Base-by-base conservation (phyloP, 2,888 invertebrate genomes). In the Epirrita christyi region DNA sequence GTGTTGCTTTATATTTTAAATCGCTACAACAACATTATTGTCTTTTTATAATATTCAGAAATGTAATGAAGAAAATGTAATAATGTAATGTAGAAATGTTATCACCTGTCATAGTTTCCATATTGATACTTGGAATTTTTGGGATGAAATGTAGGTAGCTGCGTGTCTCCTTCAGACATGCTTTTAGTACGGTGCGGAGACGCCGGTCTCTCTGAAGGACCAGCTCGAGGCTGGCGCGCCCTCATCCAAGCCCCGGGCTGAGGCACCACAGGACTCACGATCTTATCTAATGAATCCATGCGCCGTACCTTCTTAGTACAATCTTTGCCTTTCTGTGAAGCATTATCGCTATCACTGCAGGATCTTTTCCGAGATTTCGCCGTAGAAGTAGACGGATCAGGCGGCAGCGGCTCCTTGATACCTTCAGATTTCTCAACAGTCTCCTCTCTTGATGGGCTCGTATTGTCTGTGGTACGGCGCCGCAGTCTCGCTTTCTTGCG, bases 101-200 rank as follows among this genome's bases (percentile, higher is more conserved):
- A 44, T 72, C 75, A 95, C 89, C 97, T 95, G 83, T 97, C 97
- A 87, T 98, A 99, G 88, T 99, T 99, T 55, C 99, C 99, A 92
- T 96, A 98, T 76, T 97, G 96, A 90, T 97, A 98, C 78, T 94
- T 94, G 57, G 94, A 93, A 80, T 96, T 95, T 80, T 96, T 96
- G 15, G 94, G 93, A 71, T 96, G 94, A 85, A 97, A 97, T 59
- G 93, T 93, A 8, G 95, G 95, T 70, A 93, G 74, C 68, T 91
- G 88, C 55, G 90, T 86, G 53, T 91, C 87, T 60, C 79, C 87
- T 70, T 88, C 85, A 32, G 83, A 75, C 28, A 80, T 75, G 32
- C 79, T 83, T 60, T 86, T 85, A 6, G 83, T 67, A 47, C 86
- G 82, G 61, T 89, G 86, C 40, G 90, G 91, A 59, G 93, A 93